Base-by-base conservation (phyloP, 2,113 vertebrate genomes). In the Menidia beryllina region DNA sequence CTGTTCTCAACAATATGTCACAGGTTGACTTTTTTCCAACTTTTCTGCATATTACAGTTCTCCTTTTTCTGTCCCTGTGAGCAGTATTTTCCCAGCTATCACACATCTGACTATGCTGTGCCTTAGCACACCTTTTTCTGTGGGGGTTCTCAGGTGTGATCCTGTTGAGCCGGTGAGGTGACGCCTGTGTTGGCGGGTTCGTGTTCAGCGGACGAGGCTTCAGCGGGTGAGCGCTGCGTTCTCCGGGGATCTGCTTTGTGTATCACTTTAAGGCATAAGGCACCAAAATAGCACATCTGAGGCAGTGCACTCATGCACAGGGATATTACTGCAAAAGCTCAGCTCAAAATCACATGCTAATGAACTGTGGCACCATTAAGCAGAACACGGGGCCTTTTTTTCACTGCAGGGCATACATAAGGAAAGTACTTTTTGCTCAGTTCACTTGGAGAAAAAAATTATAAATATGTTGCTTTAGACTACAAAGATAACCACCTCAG, bases 301-400 rank as follows among this genome's bases (percentile, higher is more conserved):
- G 56, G 55, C 69, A 20, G 53, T 43, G 55, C 68, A 59, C 17
- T 68, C 27, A 30, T 63, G 64, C 51, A 53, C 38, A 51, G 26
- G 23, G 57, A 77, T 79, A 34, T 53, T 50, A 62, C 73, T 79
- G 50, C 26, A 57, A 52, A 72, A 41, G n/a, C 64, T 47, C 55
- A 66, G 63, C 62, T 76, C 1, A 70, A 51, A 66, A 72, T 48
- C 51, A 77, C 64, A 77, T 82, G 60, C 78, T 81, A 87, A 84
- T 87, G 79, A 83, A 75, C 72, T 81, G 70, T 76, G 81, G 81
- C 64, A 71, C 65, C 72, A 79, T 83, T 87, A 81, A 85, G 73
- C 26, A 73, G 51, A 79, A 55, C 62, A 81, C 66, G 71, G 12
- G 25, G 17, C 53, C 69, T 58, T 49, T 62, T 51, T 73, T 61